phyloP scores from a whole-genome alignment of 2,888 invertebrate genomes.

The Quadriops clusia region DNA sequence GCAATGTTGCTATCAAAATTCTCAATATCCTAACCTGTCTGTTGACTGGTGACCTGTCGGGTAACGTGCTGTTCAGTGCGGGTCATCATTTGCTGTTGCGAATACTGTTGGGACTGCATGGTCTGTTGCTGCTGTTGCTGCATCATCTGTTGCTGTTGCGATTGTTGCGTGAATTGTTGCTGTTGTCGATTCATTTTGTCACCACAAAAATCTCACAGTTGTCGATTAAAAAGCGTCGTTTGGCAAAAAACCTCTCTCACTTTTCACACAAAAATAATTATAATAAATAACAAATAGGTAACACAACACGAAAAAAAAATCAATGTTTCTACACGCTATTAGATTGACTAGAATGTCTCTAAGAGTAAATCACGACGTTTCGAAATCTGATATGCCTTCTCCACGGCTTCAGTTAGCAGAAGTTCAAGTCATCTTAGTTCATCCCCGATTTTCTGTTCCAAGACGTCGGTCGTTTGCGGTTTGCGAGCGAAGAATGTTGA shows the following conservation, averaged over 20 bases:
- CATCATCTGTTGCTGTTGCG: conserved; percentile 40
- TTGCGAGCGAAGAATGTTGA: conserved; percentile 78
- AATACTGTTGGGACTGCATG: conserved; percentile 38
- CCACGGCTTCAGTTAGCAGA: conserved; percentile 52
- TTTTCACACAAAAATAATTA: conserved; percentile 22
- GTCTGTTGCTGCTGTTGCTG: conserved; percentile 40
- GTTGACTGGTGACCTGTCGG: conserved; percentile 59
- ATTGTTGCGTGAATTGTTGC: conserved; percentile 23
- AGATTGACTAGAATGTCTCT: conserved; percentile 16
- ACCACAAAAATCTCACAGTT: conserved; percentile 32
- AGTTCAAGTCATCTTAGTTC: conserved; percentile 71
- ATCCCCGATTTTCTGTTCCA: conserved; percentile 61
- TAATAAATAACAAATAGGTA: conserved; percentile 17
- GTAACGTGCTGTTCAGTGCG: conserved; percentile 69
- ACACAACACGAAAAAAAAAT: conserved; percentile 23
- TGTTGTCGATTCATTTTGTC: conserved; percentile 67
- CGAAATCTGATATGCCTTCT: conserved; percentile 29
- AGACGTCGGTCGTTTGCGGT: conserved; percentile 92
- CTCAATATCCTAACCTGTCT: conserved; percentile 52
- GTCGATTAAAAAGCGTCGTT: conserved; percentile 20
- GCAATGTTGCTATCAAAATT: too few species aligned
- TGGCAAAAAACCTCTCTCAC: conserved; percentile 23
- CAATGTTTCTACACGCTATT: conserved; percentile 12
- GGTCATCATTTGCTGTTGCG: conserved; percentile 47
- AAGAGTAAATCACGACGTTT: conserved; percentile 27